Evolutionary conservation across 2,888 invertebrate genomes (phyloP).

Genomic region (Eulithis prunata): DNA sequence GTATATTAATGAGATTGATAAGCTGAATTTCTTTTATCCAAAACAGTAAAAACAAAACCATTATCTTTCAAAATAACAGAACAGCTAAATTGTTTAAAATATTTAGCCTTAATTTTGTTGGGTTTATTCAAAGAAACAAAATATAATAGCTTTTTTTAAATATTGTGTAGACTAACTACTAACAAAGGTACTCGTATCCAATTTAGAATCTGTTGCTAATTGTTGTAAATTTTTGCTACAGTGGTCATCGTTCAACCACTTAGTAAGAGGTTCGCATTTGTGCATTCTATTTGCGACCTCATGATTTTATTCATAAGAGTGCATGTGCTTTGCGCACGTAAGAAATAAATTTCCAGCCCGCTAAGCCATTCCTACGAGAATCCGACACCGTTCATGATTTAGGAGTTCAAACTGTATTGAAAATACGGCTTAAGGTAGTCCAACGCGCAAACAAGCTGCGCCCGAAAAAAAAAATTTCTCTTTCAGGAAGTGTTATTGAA

Average conservation of each 20-base stretch:
- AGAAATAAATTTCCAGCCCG: conserved; percentile 29
- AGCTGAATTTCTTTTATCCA: no score
- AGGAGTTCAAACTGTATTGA: neutral
- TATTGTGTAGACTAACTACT: neutral
- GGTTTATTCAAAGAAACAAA: neutral
- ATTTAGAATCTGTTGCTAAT: conserved; percentile 29
- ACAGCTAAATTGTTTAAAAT: no score
- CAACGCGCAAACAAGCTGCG: neutral
- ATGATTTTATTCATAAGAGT: conserved; percentile 33
- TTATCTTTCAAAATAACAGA: no score
- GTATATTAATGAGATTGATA: no score
- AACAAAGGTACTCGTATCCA: neutral
- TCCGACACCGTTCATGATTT: conserved; percentile 10
- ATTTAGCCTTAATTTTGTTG: no score
- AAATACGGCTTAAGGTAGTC: neutral
- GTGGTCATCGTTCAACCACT: conserved; percentile 11
- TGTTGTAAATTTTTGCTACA: conserved; percentile 19
- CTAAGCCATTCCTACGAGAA: conserved; percentile 12
- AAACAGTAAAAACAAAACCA: no score
- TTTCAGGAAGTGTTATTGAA: no score
- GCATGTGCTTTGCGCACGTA: conserved; percentile 21
- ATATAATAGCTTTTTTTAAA: neutral
- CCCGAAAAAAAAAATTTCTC: no score
- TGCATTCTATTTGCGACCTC: conserved; percentile 24
- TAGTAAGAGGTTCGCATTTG: conserved; percentile 4